A percentile compares a stretch with the other conserved stretches of the same genome.
Evolutionary conservation across 2,113 vertebrate genomes (phyloP).

Genomic region (Calypte anna): DNA sequence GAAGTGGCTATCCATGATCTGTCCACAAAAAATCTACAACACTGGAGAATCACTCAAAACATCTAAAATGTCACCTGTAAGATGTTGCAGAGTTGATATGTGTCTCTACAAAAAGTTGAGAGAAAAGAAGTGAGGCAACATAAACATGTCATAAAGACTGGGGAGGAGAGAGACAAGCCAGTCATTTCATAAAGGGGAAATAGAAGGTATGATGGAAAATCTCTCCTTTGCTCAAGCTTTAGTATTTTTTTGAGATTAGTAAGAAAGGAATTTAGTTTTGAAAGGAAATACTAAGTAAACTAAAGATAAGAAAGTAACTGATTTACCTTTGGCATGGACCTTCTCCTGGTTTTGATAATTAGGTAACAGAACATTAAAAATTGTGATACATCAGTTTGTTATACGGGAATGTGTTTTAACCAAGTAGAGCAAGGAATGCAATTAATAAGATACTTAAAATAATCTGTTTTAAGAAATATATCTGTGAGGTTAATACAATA

Average conservation of each 20-base stretch:
- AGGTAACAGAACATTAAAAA: not conserved
- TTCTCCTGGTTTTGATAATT: not conserved
- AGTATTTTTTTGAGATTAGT: not conserved
- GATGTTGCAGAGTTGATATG: accelerated
- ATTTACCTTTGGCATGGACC: not conserved
- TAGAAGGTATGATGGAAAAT: not conserved
- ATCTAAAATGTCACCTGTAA: not conserved
- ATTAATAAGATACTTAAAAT: not conserved
- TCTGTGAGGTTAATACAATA: not conserved
- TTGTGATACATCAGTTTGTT: not conserved
- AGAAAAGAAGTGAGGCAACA: not conserved
- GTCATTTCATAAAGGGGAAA: not conserved
- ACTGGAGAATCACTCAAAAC: not conserved
- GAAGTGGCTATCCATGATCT: not conserved
- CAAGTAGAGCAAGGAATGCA: not conserved
- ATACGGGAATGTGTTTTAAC: not conserved
- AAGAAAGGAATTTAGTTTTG: not conserved
- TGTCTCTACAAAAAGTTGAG: not conserved
- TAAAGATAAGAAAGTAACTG: not conserved
- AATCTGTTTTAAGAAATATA: not conserved
- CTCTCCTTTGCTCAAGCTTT: not conserved
- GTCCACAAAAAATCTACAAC: not conserved
- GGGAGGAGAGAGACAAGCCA: not conserved
- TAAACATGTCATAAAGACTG: not conserved
- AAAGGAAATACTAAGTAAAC: not conserved